Evolutionary conservation across 1,140 invertebrate species (phyloP).

Genomic region (Gryon sp.): DNA sequence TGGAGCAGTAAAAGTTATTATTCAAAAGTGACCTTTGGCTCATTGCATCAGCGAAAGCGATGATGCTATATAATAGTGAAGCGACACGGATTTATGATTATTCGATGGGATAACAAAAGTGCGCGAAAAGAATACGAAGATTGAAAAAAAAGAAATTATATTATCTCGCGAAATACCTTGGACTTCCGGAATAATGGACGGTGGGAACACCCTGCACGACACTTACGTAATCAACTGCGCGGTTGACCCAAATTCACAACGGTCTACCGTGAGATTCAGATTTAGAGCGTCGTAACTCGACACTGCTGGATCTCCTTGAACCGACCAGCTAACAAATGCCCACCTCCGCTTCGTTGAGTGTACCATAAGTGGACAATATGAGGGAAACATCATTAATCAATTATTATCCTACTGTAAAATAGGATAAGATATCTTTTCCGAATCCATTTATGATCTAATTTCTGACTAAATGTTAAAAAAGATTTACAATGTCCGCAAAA

Average conservation of each 20-base stretch:
- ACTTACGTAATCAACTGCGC: constrained; percentile 71
- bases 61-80: neutral
- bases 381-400: constrained; percentile 38
- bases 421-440: too few species aligned
- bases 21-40: constrained; percentile 44
- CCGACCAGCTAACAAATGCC: constrained; percentile 66
- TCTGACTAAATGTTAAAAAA: too few species aligned
- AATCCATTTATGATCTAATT: too few species aligned
- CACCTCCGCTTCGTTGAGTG: constrained; percentile 55
- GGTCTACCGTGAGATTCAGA: constrained; percentile 78
- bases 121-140: constrained; percentile 13
- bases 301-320: constrained; percentile 74
- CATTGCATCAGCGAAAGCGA: constrained; percentile 26
- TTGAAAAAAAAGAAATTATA: neutral
- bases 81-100: constrained; percentile 25
- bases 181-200: constrained; percentile 71
- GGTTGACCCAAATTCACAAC: constrained; percentile 76
- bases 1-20: constrained; percentile 15
- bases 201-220: constrained; percentile 69
- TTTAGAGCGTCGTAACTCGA: constrained; percentile 75
- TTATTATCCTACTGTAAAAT: constrained; percentile 36
- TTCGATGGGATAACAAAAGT: constrained; percentile 1
- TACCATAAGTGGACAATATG: constrained; percentile 35
- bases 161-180: constrained; percentile 34
- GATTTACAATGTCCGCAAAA: too few species aligned